phyloP scores from a whole-genome alignment of 53 echinoderm and acorn worm species.

The Holothuria leucospilota region DNA sequence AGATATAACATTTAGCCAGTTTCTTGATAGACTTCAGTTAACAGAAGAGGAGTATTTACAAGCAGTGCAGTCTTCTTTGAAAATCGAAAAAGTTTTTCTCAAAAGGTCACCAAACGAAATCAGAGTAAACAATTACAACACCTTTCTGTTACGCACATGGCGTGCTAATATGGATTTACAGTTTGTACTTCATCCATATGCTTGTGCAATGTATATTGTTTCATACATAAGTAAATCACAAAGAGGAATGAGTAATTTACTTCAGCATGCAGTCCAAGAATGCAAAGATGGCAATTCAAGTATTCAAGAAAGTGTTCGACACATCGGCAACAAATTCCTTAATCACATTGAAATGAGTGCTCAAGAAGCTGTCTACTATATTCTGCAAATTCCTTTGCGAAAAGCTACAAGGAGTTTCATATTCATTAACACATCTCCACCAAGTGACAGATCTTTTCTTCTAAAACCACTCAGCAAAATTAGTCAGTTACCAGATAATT shows the following conservation, averaged over 20 bases:
- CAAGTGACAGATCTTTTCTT: background rate
- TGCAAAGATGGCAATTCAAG: background rate
- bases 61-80: background rate
- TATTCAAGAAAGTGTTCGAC: background rate
- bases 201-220: constrained; percentile 6
- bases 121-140: constrained; percentile 13
- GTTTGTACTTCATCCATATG: background rate
- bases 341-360: constrained; percentile 20
- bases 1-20: constrained; percentile 32
- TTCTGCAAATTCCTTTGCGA: constrained; percentile 7
- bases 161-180: constrained; percentile 3
- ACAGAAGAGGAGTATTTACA: background rate
- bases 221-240: constrained; percentile 33
- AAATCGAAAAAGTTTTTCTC: constrained; percentile 18
- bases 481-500: background rate
- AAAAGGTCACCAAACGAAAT: constrained; percentile 23
- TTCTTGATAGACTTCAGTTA: background rate
- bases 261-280: background rate
- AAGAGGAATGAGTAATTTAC: background rate
- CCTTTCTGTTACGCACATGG: background rate
- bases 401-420: background rate
- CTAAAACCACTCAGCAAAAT: background rate
- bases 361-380: background rate
- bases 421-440: constrained; percentile 21
- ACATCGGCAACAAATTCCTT: constrained; percentile 7